Conservation (phyloP, 2,113 vertebrate species). For the Meriones unguiculatus region DNA sequence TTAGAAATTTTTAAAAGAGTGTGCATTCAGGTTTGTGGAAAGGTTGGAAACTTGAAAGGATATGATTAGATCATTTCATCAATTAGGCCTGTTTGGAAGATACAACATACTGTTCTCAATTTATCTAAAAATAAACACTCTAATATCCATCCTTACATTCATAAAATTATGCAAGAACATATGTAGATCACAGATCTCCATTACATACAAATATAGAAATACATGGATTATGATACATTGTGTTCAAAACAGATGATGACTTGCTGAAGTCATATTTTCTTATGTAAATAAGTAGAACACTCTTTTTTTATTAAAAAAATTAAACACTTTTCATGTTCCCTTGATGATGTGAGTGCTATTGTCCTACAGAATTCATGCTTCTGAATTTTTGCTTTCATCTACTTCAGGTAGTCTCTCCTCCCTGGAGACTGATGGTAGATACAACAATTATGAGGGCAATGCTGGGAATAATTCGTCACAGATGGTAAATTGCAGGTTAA, state of each 20-base stretch:
- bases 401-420: constrained; percentile 91
- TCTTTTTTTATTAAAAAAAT: constrained; percentile 43
- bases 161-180: neutral
- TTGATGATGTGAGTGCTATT: constrained; percentile 80
- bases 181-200: neutral
- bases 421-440: constrained; percentile 94
- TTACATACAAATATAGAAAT: neutral
- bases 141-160: neutral
- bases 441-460: constrained; percentile 93
- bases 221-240: neutral
- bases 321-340: neutral
- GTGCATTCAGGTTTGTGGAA: neutral
- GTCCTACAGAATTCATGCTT: constrained; percentile 81
- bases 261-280: neutral
- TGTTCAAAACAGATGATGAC: neutral
- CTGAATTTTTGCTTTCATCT: constrained; percentile 86
- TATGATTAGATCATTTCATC: neutral
- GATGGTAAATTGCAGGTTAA: constrained; percentile 96
- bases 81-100: constrained; percentile 14
- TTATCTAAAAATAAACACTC: neutral
- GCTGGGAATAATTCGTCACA: constrained; percentile 94
- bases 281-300: neutral
- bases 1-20: neutral
- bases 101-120: neutral
- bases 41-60: neutral